Conservation (phyloP, 2,113 vertebrate species). For the Phoenicopterus ruber region DNA sequence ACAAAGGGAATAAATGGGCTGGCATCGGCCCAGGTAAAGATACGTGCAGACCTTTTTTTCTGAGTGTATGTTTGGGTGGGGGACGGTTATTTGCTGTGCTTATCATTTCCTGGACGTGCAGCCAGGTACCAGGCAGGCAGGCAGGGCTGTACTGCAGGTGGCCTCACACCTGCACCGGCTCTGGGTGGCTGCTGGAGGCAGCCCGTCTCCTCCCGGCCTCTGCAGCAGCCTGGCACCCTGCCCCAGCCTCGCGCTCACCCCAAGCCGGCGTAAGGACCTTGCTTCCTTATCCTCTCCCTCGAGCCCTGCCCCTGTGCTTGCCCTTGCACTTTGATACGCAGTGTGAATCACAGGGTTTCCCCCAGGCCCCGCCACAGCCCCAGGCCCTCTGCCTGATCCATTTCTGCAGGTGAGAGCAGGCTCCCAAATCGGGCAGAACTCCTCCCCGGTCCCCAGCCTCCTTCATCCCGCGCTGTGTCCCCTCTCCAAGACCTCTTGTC, state of each 20-base stretch:
- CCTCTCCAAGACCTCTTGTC: not conserved
- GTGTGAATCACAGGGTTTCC: not conserved
- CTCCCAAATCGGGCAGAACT: not conserved
- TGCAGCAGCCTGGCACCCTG: not conserved
- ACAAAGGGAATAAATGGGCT: not conserved
- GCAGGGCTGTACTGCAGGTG: not conserved
- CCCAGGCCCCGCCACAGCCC: not conserved
- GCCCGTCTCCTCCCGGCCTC: not conserved
- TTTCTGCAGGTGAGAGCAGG: rapidly evolving
- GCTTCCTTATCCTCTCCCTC: not conserved
- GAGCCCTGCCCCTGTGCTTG: not conserved
- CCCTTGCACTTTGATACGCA: not conserved
- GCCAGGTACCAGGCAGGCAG: not conserved
- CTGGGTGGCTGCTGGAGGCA: not conserved
- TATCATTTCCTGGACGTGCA: not conserved
- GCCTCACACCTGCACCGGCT: not conserved
- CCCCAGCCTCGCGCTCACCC: not conserved
- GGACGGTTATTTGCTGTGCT: not conserved
- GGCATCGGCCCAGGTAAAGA: not conserved
- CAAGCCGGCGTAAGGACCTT: rapidly evolving
- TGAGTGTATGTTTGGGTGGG: not conserved
- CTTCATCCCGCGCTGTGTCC: not conserved
- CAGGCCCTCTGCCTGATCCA: not conserved
- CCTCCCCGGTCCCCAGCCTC: not conserved
- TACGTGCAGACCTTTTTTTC: not conserved